phyloP scores from a whole-genome alignment of 2,797 vertebrate genomes.

The Melanotaenia maccullochi region DNA sequence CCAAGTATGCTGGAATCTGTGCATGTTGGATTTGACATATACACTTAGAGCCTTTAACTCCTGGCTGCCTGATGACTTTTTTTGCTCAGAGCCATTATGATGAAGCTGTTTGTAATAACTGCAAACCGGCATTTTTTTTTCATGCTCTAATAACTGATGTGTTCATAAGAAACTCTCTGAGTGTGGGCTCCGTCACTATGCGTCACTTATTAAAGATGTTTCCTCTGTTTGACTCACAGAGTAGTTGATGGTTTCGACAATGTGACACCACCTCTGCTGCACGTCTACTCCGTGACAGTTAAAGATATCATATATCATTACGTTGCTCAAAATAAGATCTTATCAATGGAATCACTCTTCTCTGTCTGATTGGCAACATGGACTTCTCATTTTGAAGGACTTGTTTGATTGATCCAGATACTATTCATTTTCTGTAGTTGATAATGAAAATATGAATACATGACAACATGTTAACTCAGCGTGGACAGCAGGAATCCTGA shows the following conservation, averaged over 20 bases:
- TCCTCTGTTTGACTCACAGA: constrained; percentile 30
- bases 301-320: neutral
- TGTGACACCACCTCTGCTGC: constrained; percentile 15
- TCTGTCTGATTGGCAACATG: constrained; percentile 5
- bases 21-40: neutral
- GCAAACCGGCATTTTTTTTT: constrained; percentile 4
- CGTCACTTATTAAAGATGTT: neutral
- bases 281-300: neutral
- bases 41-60: neutral
- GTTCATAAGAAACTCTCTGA: neutral
- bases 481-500: constrained; percentile 39
- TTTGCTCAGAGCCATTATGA: constrained; percentile 3
- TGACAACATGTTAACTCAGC: constrained; percentile 30
- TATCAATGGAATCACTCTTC: neutral
- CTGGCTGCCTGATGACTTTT: neutral
- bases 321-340: neutral
- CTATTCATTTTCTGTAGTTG: constrained; percentile 14
- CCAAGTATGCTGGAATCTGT: constrained; percentile 13
- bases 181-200: neutral
- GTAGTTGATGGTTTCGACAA: constrained; percentile 10
- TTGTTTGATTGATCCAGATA: constrained; percentile 31
- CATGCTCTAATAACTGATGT: constrained; percentile 1
- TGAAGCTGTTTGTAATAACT: neutral
- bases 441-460: constrained; percentile 27
- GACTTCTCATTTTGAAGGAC: constrained; percentile 8